A percentile compares a stretch with the other conserved stretches of the same genome.
Evolutionary conservation across 2,113 vertebrate genomes (phyloP).

Genomic region (Astur gentilis): DNA sequence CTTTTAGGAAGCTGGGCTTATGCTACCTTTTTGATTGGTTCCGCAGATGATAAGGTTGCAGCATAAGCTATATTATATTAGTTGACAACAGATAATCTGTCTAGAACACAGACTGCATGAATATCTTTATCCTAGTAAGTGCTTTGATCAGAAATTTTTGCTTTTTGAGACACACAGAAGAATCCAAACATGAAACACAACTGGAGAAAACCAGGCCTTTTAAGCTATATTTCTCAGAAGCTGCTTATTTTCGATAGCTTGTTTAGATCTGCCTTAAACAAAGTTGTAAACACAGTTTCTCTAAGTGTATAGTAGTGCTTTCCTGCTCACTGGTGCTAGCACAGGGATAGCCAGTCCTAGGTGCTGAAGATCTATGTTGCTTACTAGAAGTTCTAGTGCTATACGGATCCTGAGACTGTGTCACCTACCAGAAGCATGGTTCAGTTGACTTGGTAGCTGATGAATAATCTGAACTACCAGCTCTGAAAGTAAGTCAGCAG

Average conservation of each 20-base stretch:
- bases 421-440: neutral
- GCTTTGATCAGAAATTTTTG: neutral
- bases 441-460: neutral
- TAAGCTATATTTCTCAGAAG: neutral
- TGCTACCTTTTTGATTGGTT: neutral
- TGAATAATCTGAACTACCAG: neutral
- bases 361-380: neutral
- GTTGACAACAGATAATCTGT: neutral
- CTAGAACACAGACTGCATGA: neutral
- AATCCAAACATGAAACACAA: neutral
- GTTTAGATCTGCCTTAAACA: neutral
- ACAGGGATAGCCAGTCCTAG: neutral
- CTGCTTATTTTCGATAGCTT: neutral
- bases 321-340: neutral
- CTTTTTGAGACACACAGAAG: neutral
- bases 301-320: accelerated
- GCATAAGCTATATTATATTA: neutral
- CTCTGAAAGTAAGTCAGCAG: neutral
- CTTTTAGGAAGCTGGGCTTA: neutral
- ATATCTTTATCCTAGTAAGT: neutral
- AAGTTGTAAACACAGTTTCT: neutral
- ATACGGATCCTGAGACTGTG: neutral
- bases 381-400: neutral
- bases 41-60: neutral
- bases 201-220: neutral